A percentile compares a stretch with the other conserved stretches of the same genome.
Evolutionary conservation across 1,140 invertebrate species (phyloP).

Genomic region (Diabrotica virgifera): DNA sequence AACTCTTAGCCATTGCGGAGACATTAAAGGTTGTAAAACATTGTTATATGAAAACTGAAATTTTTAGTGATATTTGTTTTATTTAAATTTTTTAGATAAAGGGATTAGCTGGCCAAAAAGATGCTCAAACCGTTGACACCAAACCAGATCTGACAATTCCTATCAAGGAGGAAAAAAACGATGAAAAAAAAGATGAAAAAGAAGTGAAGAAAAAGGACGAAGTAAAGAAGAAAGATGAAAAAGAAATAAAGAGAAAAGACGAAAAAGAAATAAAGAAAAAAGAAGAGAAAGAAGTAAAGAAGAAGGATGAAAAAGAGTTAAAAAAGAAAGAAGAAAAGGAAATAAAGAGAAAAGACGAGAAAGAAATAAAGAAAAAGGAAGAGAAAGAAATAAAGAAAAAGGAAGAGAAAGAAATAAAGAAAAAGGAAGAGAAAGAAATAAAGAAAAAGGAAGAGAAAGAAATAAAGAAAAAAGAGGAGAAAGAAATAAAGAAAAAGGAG

Average conservation of each 20-base stretch:
- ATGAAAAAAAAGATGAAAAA: constrained; percentile 6
- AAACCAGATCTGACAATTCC: neutral
- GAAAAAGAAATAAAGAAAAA: constrained; percentile 10
- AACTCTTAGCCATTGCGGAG: constrained; percentile 49
- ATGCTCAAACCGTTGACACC: constrained; percentile 8
- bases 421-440: constrained; percentile 7
- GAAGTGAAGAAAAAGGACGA: constrained; percentile 11
- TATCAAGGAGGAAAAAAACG: constrained; percentile 5
- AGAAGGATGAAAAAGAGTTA: constrained; percentile 7
- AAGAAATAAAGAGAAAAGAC: constrained; percentile 10
- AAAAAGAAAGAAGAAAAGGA: neutral
- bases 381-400: constrained; percentile 5
- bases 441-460: constrained; percentile 16
- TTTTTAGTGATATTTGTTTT: constrained; percentile 14
- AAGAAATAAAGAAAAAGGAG: constrained; percentile 6
- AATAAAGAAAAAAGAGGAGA: constrained; percentile 9
- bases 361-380: constrained; percentile 18
- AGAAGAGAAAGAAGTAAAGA: constrained; percentile 5
- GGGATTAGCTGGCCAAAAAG: constrained; percentile 34
- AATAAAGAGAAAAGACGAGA: constrained; percentile 14
- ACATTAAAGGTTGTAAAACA: constrained; percentile 46
- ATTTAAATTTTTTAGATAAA: constrained; percentile 38
- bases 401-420: constrained; percentile 1
- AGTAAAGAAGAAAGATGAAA: constrained; percentile 7
- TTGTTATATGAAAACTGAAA: constrained; percentile 6